These are phyloP conservation scores for Chaitophorus viminalis DNA, from an alignment of 2,888 invertebrate species.

Conservation along the genomic window DNA sequence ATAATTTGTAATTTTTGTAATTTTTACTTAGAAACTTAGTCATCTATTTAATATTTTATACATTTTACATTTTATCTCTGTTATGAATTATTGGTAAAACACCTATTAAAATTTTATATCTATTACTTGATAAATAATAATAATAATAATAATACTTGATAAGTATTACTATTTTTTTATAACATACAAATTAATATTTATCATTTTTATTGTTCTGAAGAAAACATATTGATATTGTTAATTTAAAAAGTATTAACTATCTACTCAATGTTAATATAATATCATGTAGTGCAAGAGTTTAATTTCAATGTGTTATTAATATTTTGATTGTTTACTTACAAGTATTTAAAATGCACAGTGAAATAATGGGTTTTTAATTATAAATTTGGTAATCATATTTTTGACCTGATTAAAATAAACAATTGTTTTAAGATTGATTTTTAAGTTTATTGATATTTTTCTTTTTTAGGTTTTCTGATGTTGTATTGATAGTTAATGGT, in stretches of 20 bases:
- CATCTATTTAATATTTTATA: neutral
- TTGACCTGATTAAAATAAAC: neutral
- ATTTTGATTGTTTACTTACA: neutral
- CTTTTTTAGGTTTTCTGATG: conserved; percentile 71
- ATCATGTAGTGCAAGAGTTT: neutral
- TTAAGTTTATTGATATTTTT: neutral
- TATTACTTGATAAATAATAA: too few relatives aligned
- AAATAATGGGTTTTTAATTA: neutral
- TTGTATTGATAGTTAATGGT: conserved; percentile 86
- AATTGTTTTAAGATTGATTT: neutral
- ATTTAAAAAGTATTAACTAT: neutral
- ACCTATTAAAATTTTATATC: too few relatives aligned
- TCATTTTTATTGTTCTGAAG: too few relatives aligned
- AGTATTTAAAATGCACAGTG: neutral
- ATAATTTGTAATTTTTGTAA: neutral
- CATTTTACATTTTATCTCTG: neutral
- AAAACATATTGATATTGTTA: too few relatives aligned
- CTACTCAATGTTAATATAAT: neutral
- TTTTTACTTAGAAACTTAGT: too few relatives aligned
- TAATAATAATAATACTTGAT: neutral
- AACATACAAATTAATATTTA: too few relatives aligned
- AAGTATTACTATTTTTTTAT: too few relatives aligned
- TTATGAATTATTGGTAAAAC: too few relatives aligned
- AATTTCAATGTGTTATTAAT: neutral
- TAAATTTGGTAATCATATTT: too few relatives aligned